Conservation (phyloP, 2,113 vertebrate species). For the Pholis gunnellus region DNA sequence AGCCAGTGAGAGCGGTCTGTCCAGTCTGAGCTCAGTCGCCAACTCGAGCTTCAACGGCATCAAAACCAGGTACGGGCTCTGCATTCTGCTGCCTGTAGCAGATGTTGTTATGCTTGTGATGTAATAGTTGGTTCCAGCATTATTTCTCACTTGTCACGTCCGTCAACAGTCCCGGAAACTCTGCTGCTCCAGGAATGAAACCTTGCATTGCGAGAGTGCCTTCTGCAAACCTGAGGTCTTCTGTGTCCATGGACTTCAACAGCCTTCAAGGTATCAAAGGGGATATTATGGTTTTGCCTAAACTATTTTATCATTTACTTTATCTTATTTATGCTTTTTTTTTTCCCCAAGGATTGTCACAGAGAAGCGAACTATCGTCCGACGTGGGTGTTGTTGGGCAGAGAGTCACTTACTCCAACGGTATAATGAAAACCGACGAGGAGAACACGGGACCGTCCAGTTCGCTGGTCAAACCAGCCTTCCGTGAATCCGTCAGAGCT, state of each 20-base stretch:
- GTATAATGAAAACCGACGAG: constrained; percentile 80
- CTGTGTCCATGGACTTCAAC: constrained; percentile 74
- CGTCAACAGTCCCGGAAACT: constrained; percentile 85
- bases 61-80: constrained; percentile 73
- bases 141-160: constrained; percentile 41
- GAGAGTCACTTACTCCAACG: constrained; percentile 81
- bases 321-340: neutral
- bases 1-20: constrained; percentile 87
- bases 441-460: constrained; percentile 71
- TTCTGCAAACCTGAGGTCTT: constrained; percentile 79
- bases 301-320: neutral
- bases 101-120: neutral
- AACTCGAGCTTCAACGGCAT: constrained; percentile 76
- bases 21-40: constrained; percentile 84
- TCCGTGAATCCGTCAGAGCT: constrained; percentile 80
- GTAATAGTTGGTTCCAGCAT: neutral
- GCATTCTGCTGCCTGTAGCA: constrained; percentile 8
- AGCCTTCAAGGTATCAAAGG: constrained; percentile 84
- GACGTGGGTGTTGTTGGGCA: constrained; percentile 85
- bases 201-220: constrained; percentile 73
- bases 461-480: constrained; percentile 69
- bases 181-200: constrained; percentile 83
- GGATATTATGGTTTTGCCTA: constrained; percentile 33
- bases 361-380: constrained; percentile 70
- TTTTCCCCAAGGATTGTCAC: constrained; percentile 65